Evolutionary conservation across 2,113 vertebrate genomes (phyloP), one percentile per base, ranked within the genome.

Genomic region (Oophaga pumilio): DNA sequence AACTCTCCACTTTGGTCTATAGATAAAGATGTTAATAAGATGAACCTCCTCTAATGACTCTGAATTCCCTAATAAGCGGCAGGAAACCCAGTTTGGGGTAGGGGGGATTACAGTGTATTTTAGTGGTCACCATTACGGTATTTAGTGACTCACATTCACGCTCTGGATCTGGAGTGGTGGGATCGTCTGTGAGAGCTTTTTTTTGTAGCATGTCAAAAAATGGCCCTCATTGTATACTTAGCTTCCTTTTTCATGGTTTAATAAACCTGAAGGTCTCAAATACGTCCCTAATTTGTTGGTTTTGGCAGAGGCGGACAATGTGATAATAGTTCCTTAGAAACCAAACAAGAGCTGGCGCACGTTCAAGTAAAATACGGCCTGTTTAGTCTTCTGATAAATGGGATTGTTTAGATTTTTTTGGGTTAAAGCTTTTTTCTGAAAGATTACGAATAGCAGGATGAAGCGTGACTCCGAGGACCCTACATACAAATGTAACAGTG

Each of bases 301-400:
- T 88, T 88, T 88, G 86, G 86, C 86, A 33, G 53, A 28, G 50
- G 43, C n/a, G 56, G 49, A 76, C 59, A 88, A 88, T 66, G 86
- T 53, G 86, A 88, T 88, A 88, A 88, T 82, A 83, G 86, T 62
- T 83, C 62, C 80, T 83, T 64, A 76, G 56, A 88, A 87, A 60
- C 68, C 76, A 88, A 83, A 88, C 79, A 83, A 88, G 80, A 52
- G 4, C 69, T 88, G 86, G 86, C 86, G 15, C 0, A 73, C 10
- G 9, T 76, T 18, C 86, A 88, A 88, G 69, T 66, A 83, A 64
- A 88, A 83, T 83, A 88, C 43, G 12, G 33, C 43, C n/a, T 88
- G 86, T 88, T 88, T 83, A 88, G 86, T 88, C 80, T 88, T 83
- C 52, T 88, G 86, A 83, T 88, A 33, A 43, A 88, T 74, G 43